phyloP scores from a whole-genome alignment of 2,797 vertebrate genomes.

The Sebastes kiyomatsui region DNA sequence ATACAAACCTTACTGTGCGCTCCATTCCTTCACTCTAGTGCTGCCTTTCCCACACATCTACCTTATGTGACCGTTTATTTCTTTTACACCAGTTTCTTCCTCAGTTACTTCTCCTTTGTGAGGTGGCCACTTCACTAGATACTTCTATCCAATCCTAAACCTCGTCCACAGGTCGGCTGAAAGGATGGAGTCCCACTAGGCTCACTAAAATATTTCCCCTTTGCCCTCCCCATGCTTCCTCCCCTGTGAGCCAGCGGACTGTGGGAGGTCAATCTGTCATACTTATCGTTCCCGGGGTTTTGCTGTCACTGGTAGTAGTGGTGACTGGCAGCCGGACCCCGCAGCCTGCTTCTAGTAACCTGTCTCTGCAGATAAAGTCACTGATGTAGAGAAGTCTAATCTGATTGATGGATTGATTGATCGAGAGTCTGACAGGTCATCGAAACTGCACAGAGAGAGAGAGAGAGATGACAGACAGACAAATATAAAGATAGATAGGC shows the following conservation, averaged over 20 bases:
- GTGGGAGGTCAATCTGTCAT: constrained; percentile 62
- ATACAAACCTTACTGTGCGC: constrained; percentile 59
- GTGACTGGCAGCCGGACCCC: constrained; percentile 40
- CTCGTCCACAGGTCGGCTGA: constrained; percentile 27
- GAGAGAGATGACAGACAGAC: background rate
- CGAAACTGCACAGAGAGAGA: constrained; percentile 1
- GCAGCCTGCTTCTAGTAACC: background rate
- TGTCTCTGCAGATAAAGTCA: constrained; percentile 31
- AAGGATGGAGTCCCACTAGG: constrained; percentile 19
- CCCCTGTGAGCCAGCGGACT: constrained; percentile 34
- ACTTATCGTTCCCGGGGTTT: constrained; percentile 31
- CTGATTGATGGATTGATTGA: constrained; percentile 24
- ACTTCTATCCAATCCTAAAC: constrained; percentile 16
- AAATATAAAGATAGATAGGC: constrained; percentile 16
- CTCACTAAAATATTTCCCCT: constrained; percentile 43
- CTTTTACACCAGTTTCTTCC: constrained; percentile 43
- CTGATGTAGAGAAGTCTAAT: constrained; percentile 17
- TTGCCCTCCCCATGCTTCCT: constrained; percentile 15
- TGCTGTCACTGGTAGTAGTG: constrained; percentile 35
- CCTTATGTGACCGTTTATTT: constrained; percentile 39
- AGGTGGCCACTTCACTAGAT: constrained; percentile 2
- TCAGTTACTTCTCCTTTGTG: constrained; percentile 21
- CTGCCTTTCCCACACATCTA: constrained; percentile 44
- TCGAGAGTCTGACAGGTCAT: constrained; percentile 3
- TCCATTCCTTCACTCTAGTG: constrained; percentile 43